Conservation (phyloP, 2,113 vertebrate genomes). For the Crotalus helleri region DNA sequence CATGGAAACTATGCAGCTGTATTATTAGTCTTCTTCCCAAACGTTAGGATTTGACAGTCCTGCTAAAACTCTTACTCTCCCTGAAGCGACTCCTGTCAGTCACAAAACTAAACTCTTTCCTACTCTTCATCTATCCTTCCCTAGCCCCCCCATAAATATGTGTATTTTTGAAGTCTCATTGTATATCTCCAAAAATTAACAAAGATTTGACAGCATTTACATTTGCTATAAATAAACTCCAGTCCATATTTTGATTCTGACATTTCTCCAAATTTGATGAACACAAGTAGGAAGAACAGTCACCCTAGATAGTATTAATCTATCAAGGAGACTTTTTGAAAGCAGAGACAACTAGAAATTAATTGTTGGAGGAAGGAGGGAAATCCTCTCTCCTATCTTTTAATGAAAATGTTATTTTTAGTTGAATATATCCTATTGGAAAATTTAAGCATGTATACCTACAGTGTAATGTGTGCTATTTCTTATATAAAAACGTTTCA, state of each 20-base stretch:
- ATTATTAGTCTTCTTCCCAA: no score
- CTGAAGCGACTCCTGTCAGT: no score
- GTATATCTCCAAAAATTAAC: no score
- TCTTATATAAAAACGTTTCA: slow-evolving; percentile 3
- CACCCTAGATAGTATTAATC: neutral
- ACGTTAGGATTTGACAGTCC: no score
- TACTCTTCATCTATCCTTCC: no score
- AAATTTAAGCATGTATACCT: neutral
- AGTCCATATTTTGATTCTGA: neutral
- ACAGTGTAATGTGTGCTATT: neutral
- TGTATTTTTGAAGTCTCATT: no score
- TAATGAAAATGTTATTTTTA: neutral
- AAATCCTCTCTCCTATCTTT: neutral
- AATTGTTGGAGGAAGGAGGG: no score
- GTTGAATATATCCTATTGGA: neutral
- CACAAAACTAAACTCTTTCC: no score
- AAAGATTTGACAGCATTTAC: no score
- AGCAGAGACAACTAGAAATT: neutral
- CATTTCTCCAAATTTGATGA: neutral
- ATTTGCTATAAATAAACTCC: neutral
- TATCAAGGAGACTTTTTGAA: neutral
- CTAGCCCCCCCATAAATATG: no score
- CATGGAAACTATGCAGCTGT: no score
- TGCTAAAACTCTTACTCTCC: no score
- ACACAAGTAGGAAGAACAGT: neutral